phyloP scores from a whole-genome alignment of 2,113 vertebrate species.

The Cnemophilus loriae region DNA sequence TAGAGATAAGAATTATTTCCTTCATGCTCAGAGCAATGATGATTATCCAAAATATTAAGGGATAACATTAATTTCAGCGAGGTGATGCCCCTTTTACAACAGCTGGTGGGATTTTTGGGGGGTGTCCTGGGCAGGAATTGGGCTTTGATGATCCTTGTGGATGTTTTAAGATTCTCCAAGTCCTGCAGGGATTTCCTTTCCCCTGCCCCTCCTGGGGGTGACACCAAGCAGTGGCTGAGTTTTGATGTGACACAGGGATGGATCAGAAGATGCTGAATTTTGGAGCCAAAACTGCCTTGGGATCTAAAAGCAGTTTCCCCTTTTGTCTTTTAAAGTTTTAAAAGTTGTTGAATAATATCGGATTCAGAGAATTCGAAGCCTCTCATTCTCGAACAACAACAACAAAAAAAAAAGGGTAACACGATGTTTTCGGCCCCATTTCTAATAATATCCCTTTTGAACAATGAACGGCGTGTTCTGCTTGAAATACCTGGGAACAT shows the following conservation, averaged over 20 bases:
- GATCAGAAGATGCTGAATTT: neutral
- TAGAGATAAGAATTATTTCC: neutral
- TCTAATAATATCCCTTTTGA: neutral
- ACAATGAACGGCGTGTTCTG: neutral
- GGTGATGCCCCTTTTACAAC: neutral
- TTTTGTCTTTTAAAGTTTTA: neutral
- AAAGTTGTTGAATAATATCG: neutral
- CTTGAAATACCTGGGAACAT: slow-evolving; percentile 36
- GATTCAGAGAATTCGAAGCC: neutral
- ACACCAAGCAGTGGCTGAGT: accelerated
- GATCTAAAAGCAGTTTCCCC: neutral
- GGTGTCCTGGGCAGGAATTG: neutral
- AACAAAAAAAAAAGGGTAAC: too few species aligned
- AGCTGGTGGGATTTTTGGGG: neutral
- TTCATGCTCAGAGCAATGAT: neutral
- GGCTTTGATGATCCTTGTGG: neutral
- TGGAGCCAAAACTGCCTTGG: neutral
- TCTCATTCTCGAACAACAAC: neutral
- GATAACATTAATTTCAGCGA: neutral
- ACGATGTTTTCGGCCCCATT: neutral
- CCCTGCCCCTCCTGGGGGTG: neutral
- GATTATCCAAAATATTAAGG: accelerated
- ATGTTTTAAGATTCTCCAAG: neutral
- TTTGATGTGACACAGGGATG: neutral
- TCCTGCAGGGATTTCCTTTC: neutral